Percentiles rank a stretch among this genome's conserved stretches.
Evolutionary conservation across 2,797 vertebrate species (phyloP).

Genomic region (Eremophila alpestris): DNA sequence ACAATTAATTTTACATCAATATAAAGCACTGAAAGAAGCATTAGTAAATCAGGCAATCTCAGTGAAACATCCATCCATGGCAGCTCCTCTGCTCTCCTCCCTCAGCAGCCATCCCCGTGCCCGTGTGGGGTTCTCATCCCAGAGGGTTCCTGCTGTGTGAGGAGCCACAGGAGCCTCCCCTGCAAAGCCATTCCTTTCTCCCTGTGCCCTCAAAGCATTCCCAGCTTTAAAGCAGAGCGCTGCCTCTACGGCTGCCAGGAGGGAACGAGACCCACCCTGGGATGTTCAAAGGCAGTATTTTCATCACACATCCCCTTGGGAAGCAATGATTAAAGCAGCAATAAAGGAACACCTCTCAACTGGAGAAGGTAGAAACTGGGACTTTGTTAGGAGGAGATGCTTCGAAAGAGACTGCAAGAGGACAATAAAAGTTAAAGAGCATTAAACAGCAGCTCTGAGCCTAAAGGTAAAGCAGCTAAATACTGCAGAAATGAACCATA

Average conservation of each 20-base stretch:
- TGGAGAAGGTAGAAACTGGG: constrained; percentile 57
- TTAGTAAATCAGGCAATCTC: not conserved
- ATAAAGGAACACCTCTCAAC: constrained; percentile 65
- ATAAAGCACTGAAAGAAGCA: not conserved
- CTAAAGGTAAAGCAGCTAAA: constrained; percentile 69
- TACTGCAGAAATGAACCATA: constrained; percentile 61
- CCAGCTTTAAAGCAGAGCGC: constrained; percentile 28
- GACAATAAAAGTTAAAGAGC: constrained; percentile 77
- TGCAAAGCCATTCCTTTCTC: constrained; percentile 2
- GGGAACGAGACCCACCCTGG: not conserved
- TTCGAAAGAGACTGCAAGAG: constrained; percentile 65
- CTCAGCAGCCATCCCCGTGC: not conserved
- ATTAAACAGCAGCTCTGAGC: constrained; percentile 65
- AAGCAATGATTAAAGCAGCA: constrained; percentile 71
- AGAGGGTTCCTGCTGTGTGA: not conserved
- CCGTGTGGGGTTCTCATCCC: not conserved
- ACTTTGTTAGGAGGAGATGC: constrained; percentile 56
- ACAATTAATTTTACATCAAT: constrained; percentile 14
- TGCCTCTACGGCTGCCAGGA: constrained; percentile 26
- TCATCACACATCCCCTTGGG: constrained; percentile 59
- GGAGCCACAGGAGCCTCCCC: not conserved
- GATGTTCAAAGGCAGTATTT: constrained; percentile 54
- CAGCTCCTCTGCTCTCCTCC: not conserved
- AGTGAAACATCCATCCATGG: not conserved
- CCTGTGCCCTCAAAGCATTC: constrained; percentile 36